These are phyloP conservation scores for Myrmecophaga tridactyla DNA, from an alignment of 2,113 vertebrate species.

Conservation along the genomic window DNA sequence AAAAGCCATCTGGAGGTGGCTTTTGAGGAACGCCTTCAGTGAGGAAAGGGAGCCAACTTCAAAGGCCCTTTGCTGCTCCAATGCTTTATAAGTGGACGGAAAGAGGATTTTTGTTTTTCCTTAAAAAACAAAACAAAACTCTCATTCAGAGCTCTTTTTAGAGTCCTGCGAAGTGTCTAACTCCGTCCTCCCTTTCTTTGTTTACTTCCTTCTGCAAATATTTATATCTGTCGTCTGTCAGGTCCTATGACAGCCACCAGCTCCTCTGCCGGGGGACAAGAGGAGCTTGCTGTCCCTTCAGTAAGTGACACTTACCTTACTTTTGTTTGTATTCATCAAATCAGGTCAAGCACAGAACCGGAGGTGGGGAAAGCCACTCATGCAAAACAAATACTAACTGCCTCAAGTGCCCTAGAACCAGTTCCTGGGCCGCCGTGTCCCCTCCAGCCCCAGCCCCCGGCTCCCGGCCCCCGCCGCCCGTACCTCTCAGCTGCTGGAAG, in stretches of 20 bases:
- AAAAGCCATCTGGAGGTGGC: not conserved
- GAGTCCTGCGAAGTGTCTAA: accelerated
- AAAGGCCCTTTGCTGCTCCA: not conserved
- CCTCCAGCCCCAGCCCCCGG: no score
- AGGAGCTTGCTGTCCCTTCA: not conserved
- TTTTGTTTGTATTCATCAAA: not conserved
- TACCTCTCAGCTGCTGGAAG: slow-evolving; percentile 97
- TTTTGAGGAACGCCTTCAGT: not conserved
- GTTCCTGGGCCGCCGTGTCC: accelerated
- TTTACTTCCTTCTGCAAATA: not conserved
- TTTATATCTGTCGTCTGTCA: accelerated
- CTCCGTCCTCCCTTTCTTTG: accelerated
- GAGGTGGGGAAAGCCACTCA: not conserved
- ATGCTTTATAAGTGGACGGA: accelerated
- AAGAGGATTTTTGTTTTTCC: not conserved
- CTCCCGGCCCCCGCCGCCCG: not conserved
- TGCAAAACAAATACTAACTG: accelerated
- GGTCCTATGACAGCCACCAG: not conserved
- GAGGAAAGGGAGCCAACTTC: not conserved
- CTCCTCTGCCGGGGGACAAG: not conserved
- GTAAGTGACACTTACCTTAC: not conserved
- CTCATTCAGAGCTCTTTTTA: not conserved
- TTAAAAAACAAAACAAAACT: not conserved
- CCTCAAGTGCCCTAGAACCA: no score
- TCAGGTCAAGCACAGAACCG: not conserved